Evolutionary conservation across 2,113 vertebrate species (phyloP), one percentile per base, ranked within the genome.

Genomic region (Empidonax alnorum): DNA sequence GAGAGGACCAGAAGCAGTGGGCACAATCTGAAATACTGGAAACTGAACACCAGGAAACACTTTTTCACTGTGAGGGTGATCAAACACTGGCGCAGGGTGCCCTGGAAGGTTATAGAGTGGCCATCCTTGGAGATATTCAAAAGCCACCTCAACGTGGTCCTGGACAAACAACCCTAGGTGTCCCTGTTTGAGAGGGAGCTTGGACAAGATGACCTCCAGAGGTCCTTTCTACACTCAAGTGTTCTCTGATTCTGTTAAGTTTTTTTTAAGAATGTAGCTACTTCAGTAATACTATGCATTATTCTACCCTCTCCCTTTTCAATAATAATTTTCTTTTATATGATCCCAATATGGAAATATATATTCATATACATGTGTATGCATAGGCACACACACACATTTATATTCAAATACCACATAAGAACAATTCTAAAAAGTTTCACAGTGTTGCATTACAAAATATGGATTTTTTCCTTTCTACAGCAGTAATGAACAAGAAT

Each of bases 181-280:
- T 10, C 35, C 33, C 55, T 74, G 30, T 24, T 39, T 56, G 19
- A 82, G 42, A 71, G 9, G 9, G 7, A 39, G 4, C 1, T 73
- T 67, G 28, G 72, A 75, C 12, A 82, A 53, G 13, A 61, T 30
- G 28, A 33, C 46, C 53, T 75, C 13, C 39, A n/a, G 22, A 41
- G 9, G 11, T 42, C 15, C 33, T 50, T 90, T 87, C 44, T 24
- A 78, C n/a, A 3, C 42, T 30, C 31, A 42, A 6, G 14, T 15
- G 10, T 33, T 56, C 39, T 41, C 7, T 24, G 6, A 71, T 49
- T 69, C 42, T 28, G 23, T 69, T 56, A 35, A 33, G 5, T 5
- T 88, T 88, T 88, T 88, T 81, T 84, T 90, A 68, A 92, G 74
- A 89, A 79, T 42, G 33, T 18, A 89, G 42, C 81, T 96, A 55